Evolutionary conservation across 2,113 vertebrate species (phyloP).

Genomic region (Corydoras sp.): DNA sequence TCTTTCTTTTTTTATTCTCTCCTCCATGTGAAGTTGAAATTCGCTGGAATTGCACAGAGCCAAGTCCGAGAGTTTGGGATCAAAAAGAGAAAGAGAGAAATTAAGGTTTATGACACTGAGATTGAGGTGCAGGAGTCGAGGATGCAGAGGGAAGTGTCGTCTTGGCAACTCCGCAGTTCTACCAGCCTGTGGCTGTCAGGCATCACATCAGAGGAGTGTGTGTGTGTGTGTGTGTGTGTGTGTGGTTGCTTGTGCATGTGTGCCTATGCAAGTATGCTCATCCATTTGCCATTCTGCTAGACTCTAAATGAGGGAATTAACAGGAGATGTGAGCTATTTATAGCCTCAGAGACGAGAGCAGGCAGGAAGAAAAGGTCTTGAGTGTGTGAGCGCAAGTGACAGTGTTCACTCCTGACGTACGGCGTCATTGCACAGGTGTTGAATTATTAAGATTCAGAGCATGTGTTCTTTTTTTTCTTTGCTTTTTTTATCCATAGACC

Average conservation of each 20-base stretch:
- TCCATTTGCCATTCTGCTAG: constrained; percentile 51
- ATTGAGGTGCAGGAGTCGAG: constrained; percentile 31
- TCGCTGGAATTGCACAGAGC: too few species aligned
- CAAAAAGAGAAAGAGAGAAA: constrained; percentile 13
- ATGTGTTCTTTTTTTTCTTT: background rate
- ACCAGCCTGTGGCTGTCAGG: constrained; percentile 39
- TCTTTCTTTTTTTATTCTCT: background rate
- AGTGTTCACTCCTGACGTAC: constrained; percentile 23
- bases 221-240: constrained; percentile 13
- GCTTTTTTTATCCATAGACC: too few species aligned
- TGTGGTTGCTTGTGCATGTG: background rate
- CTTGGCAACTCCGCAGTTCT: constrained; percentile 43
- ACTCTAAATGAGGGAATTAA: constrained; percentile 70
- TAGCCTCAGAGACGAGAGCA: constrained; percentile 50
- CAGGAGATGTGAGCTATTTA: constrained; percentile 62
- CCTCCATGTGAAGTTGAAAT: too few species aligned
- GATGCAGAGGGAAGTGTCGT: constrained; percentile 29
- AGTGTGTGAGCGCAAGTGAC: constrained; percentile 26
- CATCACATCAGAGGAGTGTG: constrained; percentile 19
- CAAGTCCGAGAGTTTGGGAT: background rate
- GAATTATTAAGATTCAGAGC: constrained; percentile 5
- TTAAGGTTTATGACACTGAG: constrained; percentile 32
- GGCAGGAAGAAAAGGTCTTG: constrained; percentile 20
- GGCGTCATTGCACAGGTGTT: constrained; percentile 25
- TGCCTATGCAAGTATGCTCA: constrained; percentile 10